Base-by-base conservation (phyloP, 2,797 vertebrate species). In the Lophura swinhoii region DNA sequence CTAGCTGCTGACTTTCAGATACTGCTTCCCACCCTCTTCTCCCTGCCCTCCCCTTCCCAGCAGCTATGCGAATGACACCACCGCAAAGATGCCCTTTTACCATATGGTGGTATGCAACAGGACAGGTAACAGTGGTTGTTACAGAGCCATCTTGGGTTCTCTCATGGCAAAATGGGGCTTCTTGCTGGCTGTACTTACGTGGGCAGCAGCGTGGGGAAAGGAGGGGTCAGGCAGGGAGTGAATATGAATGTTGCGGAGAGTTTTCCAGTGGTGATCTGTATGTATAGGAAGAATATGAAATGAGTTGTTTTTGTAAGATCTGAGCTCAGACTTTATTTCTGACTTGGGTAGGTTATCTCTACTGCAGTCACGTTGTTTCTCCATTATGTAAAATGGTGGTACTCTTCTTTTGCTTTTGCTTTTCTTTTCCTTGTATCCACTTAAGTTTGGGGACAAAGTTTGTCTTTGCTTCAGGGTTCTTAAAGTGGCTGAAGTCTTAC, bases 71-170 rank as follows among this genome's bases (percentile, higher is more conserved):
- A 74, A 46, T 64, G 85, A 2, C n/a, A n/a, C 4, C 31, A 33
- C 43, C 59, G 8, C 1, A 3, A 58, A 43, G 43, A 6, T 63
- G 21, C 12, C 58, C 59, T 56, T 53, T 18, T 49, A 18, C 4
- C 14, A 17, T 46, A 3, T n/a, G 16, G 60, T 17, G 15, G 26
- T 39, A 24, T 1, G 0, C 0, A 0, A 29, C 8, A 29, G 41
- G 53, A 66, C 71, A 26, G 0, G 0, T 31, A 41, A 31, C 31
- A 1, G 4, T 24, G 44, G 24, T 28, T 33, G 18, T 83, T 66
- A 74, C 22, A 39, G 29, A 74, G 20, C 12, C 12, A 5, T 39
- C 28, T 31, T 9, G 5, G 17, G 10, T 10, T 82, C 21, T 18
- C 10, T 78, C 33, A 2, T 35, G 26, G 44, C 14, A 64, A 64